Evolutionary conservation across 1,140 invertebrate genomes (phyloP), one percentile per base, ranked within the genome.

Genomic region (Cyrtorhinus lividipennis): DNA sequence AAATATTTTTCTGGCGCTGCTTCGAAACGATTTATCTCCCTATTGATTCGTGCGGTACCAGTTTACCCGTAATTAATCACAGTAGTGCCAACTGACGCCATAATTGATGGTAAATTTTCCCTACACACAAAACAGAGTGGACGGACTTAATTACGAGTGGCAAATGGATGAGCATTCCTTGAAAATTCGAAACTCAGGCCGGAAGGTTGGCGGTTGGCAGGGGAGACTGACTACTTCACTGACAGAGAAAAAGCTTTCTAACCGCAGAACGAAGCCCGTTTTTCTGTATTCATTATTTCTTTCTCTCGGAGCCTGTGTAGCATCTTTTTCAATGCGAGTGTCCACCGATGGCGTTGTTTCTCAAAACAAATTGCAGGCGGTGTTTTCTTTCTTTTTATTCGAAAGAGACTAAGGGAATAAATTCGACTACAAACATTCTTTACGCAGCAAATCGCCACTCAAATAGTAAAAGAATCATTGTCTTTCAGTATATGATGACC

Each of bases 81-180:
- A 61, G 38, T 61, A 45, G 60, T 61, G 60, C 60, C 60, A 61
- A 46, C 60, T 61, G 60, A 46, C 60, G 60, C 60, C 30, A 46
- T 61, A 61, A 61, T 61, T 61, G 24, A 61, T 61, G 60, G 60
- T 61, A 30, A 61, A 46, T 23, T 61, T 46, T 46, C 44, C 60
- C 60, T 61, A 23, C 22, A n/a, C 26, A 18, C 30, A 60, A 60
- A 18, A 22, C 18, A 38, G 48, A n/a, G 15, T n/a, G 48, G 22
- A 5, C 22, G 10, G 18, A 56, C 48, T 56, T 56, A 56, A 56
- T 56, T 56, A 56, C 48, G 22, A n/a, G 22, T 15, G 20, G 22
- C 15, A 56, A 56, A 56, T 23, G 48, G 22, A 56, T 56, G 48
- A 23, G 48, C 48, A 56, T 56, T 56, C 48, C 48, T 56, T 56